Evolutionary conservation across 2,113 vertebrate species (phyloP), one percentile per base, ranked within the genome.

Genomic region (Takifugu flavidus): DNA sequence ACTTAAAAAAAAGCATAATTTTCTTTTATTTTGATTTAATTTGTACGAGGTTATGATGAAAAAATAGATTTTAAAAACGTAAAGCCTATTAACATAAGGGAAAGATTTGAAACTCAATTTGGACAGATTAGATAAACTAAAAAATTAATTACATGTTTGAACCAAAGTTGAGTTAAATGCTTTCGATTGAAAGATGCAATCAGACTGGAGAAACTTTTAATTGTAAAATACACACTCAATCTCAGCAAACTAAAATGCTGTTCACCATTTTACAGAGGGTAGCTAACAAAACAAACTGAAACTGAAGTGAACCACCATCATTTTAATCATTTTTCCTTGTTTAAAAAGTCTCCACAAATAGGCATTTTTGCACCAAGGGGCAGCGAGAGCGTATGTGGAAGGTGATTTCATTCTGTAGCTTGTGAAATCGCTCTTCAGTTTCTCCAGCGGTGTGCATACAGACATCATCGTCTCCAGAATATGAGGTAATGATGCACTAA

Each of bases 151-250:
- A 72, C 56, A 69, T 31, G 56, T 61, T 70, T 44, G 56, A 43
- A 74, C 62, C 62, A 60, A 65, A 69, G 65, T 50, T 25, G 13
- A 59, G 20, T 45, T 39, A 15, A 11, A 1, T 61, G 28, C 29
- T 51, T 75, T 67, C 72, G 72, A 76, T 64, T 64, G 65, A 72
- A 26, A 83, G 60, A 74, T 70, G 31, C 62, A 60, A 55, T 76
- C 56, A 50, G 14, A 52, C 47, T 31, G 46, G 46, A 28, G 26
- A 61, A 31, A 66, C 45, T 67, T 65, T 78, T 62, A 70, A 78
- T 64, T 70, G 27, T 57, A 6, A 2, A 6, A 44, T 68, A 56
- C 53, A 49, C 46, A 58, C 62, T 58, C 56, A 62, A 53, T 52
- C 15, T 14, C n/a, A 28, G 27, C 29, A 3, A 6, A 13, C 11